phyloP scores from a whole-genome alignment of 1,140 invertebrate species.

The Polyergus mexicanus region DNA sequence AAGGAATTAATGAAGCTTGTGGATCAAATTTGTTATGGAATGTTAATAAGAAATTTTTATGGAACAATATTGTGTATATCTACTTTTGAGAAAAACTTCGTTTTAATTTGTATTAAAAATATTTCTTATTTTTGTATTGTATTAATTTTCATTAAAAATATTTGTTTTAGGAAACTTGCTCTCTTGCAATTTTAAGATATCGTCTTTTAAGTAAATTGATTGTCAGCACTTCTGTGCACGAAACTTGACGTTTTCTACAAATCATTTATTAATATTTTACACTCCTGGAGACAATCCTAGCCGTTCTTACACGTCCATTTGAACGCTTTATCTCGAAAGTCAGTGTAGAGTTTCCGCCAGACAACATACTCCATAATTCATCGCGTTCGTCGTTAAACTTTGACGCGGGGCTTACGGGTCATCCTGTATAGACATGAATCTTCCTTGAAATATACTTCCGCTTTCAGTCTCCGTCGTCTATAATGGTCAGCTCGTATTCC shows the following conservation, averaged over 20 bases:
- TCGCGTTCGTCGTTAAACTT: conserved; percentile 29
- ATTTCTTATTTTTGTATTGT: background rate
- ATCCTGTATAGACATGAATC: conserved; percentile 31
- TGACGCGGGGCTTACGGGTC: conserved; percentile 27
- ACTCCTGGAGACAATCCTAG: background rate
- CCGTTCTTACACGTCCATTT: conserved; percentile 4
- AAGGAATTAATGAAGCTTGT: background rate
- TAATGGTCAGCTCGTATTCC: conserved; percentile 50
- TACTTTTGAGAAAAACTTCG: background rate
- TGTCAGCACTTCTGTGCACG: background rate
- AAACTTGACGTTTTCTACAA: background rate
- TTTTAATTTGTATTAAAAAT: background rate
- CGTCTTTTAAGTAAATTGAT: background rate
- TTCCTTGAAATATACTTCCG: conserved; percentile 48
- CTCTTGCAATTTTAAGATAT: background rate
- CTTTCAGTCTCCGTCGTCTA: conserved; percentile 5
- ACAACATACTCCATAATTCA: conserved; percentile 47
- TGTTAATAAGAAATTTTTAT: conserved; percentile 12
- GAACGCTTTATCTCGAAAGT: conserved; percentile 17
- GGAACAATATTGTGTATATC: background rate
- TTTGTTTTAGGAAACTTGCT: background rate
- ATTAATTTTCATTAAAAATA: background rate
- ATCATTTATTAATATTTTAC: conserved; percentile 22
- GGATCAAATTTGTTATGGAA: conserved; percentile 6
- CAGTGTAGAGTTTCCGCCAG: background rate